Conservation (phyloP, 2,113 vertebrate genomes). For the Cinclus mexicanus region DNA sequence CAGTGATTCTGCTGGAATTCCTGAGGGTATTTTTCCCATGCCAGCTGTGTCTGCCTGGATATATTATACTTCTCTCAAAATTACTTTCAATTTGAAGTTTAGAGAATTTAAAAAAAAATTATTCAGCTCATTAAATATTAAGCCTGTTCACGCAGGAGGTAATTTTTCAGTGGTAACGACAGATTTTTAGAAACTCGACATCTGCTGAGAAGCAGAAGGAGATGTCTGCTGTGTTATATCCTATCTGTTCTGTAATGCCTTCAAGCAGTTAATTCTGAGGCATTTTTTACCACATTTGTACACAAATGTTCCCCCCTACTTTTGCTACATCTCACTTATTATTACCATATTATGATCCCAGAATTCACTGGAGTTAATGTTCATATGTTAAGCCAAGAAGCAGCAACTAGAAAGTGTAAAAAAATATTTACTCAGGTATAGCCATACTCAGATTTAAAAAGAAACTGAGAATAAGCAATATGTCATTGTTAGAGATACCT, state of each 20-base stretch:
- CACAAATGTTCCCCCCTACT: neutral
- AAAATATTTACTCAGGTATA: neutral
- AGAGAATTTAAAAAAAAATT: neutral
- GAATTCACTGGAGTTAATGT: neutral
- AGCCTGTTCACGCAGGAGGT: neutral
- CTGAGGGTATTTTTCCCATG: neutral
- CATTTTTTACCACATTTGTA: neutral
- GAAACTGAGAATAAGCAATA: neutral
- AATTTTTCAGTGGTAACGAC: neutral
- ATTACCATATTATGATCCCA: neutral
- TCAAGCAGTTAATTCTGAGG: neutral
- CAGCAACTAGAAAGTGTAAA: neutral
- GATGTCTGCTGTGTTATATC: neutral
- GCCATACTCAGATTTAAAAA: neutral
- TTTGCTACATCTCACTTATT: neutral
- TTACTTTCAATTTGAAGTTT: neutral
- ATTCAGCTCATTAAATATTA: neutral
- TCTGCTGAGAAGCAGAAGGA: neutral
- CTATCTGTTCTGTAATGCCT: neutral
- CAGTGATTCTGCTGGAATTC: neutral
- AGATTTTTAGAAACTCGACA: neutral
- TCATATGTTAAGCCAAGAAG: neutral
- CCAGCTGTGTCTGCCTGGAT: neutral
- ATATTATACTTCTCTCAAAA: neutral
- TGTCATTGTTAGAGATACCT: neutral